Percentiles rank a stretch among this genome's conserved stretches.
Evolutionary conservation across 2,888 invertebrate genomes (phyloP).

Genomic region (Syrista parreyssii): DNA sequence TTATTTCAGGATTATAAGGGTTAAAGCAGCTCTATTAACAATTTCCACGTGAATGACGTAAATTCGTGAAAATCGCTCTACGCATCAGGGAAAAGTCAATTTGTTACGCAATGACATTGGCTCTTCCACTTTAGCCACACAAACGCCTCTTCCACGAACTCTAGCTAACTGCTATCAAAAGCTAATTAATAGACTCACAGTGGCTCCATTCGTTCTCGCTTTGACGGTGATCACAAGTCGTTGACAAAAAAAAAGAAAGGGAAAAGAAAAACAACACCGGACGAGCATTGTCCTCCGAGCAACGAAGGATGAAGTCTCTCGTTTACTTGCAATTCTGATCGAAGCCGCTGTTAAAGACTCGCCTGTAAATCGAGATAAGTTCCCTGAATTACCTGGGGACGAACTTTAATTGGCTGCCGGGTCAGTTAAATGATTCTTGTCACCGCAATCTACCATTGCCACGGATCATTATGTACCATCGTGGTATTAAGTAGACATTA

Average conservation of each 20-base stretch:
- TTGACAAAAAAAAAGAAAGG: neutral
- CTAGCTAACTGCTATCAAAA: neutral
- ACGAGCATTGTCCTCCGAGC: neutral
- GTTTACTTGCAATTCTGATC: neutral
- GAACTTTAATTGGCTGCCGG: neutral
- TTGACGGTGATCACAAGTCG: neutral
- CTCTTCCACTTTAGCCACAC: neutral
- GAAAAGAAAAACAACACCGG: neutral
- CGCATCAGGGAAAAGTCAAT: neutral
- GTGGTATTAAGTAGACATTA: neutral
- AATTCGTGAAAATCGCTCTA: neutral
- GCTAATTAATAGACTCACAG: neutral
- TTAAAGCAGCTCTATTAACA: too few relatives aligned
- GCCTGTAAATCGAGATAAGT: neutral
- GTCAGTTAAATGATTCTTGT: neutral
- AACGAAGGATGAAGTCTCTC: conserved; percentile 3
- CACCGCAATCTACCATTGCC: neutral
- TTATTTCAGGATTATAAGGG: neutral
- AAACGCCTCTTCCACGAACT: neutral
- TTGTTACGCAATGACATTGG: neutral
- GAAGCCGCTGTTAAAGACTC: neutral
- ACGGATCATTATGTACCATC: neutral
- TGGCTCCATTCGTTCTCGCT: neutral
- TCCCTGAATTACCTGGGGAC: neutral
- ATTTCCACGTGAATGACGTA: neutral